A percentile compares a stretch with the other conserved stretches of the same genome.
Conservation (phyloP, 1,140 invertebrate genomes). For the Bombus breviceps region DNA sequence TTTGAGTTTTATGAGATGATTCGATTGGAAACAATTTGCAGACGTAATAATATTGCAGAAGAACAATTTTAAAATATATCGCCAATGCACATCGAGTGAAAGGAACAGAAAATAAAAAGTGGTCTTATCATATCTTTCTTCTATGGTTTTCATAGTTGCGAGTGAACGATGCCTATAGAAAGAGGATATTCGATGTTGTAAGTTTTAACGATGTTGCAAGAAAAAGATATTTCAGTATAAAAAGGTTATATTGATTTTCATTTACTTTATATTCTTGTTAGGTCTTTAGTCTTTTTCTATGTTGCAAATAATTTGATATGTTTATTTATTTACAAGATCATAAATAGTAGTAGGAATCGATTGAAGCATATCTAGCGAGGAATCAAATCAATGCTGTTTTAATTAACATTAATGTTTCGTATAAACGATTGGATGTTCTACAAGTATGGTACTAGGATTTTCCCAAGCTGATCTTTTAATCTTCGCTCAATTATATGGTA, state of each 20-base stretch:
- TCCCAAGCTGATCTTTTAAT: neutral
- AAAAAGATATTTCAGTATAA: neutral
- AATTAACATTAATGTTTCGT: neutral
- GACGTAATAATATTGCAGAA: rapidly evolving
- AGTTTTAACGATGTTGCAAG: neutral
- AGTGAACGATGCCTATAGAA: neutral
- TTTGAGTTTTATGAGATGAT: neutral
- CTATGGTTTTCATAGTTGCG: neutral
- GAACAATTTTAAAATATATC: too few relatives aligned
- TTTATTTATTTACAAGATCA: neutral
- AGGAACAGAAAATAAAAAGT: too few relatives aligned
- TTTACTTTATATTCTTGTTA: too few relatives aligned
- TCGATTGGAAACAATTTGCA: too few relatives aligned
- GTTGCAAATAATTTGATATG: neutral
- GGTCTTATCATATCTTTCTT: too few relatives aligned
- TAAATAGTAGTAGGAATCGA: neutral
- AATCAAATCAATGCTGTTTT: neutral
- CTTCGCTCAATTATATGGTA: neutral
- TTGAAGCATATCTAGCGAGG: neutral
- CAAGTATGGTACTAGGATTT: neutral
- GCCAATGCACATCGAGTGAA: too few relatives aligned
- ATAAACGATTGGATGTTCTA: neutral
- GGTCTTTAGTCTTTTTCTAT: neutral
- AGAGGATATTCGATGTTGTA: neutral
- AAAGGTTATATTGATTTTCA: neutral